Evolutionary conservation across 2,797 vertebrate species (phyloP).

Genomic region (Poecilia picta): DNA sequence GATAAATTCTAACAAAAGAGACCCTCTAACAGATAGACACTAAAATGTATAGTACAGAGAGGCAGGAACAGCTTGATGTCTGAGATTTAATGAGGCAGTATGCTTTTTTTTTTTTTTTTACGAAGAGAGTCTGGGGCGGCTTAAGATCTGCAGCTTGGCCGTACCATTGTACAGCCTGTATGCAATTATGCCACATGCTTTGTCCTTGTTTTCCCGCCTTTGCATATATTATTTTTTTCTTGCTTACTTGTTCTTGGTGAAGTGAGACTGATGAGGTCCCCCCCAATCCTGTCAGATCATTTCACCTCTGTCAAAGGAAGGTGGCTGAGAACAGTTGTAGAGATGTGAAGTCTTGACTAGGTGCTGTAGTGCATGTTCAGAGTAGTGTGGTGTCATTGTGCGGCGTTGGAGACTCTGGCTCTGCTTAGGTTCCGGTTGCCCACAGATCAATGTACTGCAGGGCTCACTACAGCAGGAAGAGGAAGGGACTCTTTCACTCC

Average conservation of each 20-base stretch:
- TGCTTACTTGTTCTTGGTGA: constrained; percentile 41
- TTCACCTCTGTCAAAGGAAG: constrained; percentile 61
- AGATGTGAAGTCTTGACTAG: constrained; percentile 59
- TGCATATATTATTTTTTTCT: constrained; percentile 29
- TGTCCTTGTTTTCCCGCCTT: constrained; percentile 65
- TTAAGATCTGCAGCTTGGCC: constrained; percentile 92
- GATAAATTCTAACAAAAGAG: constrained; percentile 77
- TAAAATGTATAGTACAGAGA: constrained; percentile 69
- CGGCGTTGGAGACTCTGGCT: constrained; percentile 42
- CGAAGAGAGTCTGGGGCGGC: constrained; percentile 88
- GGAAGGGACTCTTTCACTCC: constrained; percentile 73
- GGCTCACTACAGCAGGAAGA: constrained; percentile 70
- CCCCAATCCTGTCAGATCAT: constrained; percentile 39
- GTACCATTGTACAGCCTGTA: constrained; percentile 91
- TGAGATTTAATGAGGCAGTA: constrained; percentile 96
- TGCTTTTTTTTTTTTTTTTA: constrained; percentile 85
- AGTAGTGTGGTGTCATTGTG: constrained; percentile 41
- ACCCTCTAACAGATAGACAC: constrained; percentile 67
- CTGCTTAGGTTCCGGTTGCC: constrained; percentile 59
- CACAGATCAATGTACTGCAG: constrained; percentile 78
- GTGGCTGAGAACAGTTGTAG: constrained; percentile 54
- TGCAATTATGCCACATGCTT: constrained; percentile 97
- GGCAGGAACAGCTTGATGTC: constrained; percentile 82
- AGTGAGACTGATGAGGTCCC: constrained; percentile 53
- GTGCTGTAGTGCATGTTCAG: constrained; percentile 43